Conservation (phyloP, 1,140 invertebrate species). For the Propsilocerus akamusi region DNA sequence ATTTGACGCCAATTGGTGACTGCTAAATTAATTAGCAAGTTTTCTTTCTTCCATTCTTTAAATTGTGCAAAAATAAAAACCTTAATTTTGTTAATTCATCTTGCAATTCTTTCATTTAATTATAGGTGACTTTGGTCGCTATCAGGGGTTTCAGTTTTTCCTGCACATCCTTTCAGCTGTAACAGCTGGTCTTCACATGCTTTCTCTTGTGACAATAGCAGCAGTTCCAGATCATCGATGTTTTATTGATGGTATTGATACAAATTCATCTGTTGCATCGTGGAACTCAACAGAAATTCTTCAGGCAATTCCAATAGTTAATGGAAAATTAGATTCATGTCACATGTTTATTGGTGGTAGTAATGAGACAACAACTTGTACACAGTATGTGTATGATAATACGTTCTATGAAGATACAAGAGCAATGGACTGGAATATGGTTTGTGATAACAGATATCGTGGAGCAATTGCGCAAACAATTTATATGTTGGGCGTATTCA, state of each 20-base stretch:
- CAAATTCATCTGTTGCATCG: constrained; percentile 25
- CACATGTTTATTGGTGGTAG: constrained; percentile 25
- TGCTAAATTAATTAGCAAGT: not conserved
- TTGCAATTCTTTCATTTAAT: constrained; percentile 13
- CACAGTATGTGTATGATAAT: constrained; percentile 48
- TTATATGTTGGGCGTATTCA: constrained; percentile 82
- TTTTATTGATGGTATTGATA: constrained; percentile 35
- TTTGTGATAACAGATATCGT: constrained; percentile 66
- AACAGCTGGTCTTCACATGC: constrained; percentile 61
- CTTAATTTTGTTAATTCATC: not conserved
- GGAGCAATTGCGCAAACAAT: constrained; percentile 55
- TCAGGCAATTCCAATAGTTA: constrained; percentile 28
- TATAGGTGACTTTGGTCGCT: constrained; percentile 60
- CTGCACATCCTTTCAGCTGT: constrained; percentile 54
- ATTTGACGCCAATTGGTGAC: no score
- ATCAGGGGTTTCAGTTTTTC: constrained; percentile 53
- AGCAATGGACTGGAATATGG: constrained; percentile 67
- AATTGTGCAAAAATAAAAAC: not conserved
- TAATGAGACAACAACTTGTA: constrained; percentile 30
- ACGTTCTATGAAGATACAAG: constrained; percentile 48
- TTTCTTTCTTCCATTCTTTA: not conserved
- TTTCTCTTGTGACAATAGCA: constrained; percentile 54
- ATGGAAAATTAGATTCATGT: constrained; percentile 34
- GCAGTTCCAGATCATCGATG: constrained; percentile 58
- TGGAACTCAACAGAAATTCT: constrained; percentile 32